Conservation (phyloP, 2,113 vertebrate genomes). For the Phoxinus phoxinus region DNA sequence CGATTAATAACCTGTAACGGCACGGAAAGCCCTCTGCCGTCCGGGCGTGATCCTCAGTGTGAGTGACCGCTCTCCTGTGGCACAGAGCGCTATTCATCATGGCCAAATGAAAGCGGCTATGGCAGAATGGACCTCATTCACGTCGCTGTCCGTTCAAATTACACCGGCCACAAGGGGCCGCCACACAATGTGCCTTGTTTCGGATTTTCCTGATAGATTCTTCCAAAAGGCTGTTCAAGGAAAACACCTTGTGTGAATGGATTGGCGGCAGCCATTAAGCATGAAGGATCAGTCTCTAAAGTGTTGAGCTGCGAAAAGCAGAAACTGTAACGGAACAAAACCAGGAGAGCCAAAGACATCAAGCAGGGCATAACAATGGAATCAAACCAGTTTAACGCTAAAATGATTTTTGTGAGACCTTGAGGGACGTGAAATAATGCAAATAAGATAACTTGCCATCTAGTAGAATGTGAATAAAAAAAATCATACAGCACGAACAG, state of each 20-base stretch:
- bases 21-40: conserved; percentile 20
- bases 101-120: conserved; percentile 30
- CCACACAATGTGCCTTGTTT: conserved; percentile 28
- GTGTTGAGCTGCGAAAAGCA: conserved; percentile 7
- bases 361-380: conserved; percentile 1
- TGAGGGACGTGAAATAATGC: not conserved
- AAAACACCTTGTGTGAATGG: conserved; percentile 33
- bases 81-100: conserved; percentile 50
- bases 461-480: not conserved
- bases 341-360: conserved; percentile 12
- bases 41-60: conserved; percentile 27
- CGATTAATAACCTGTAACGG: conserved; percentile 54
- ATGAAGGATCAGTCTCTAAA: conserved; percentile 15
- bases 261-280: not conserved
- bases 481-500: not conserved
- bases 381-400: not conserved
- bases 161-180: conserved; percentile 36
- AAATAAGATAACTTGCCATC: not conserved
- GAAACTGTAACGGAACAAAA: not conserved
- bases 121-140: conserved; percentile 46
- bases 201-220: conserved; percentile 25
- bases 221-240: conserved; percentile 21
- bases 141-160: conserved; percentile 47
- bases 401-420: not conserved
- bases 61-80: conserved; percentile 32